Base-by-base conservation (phyloP, 2,888 invertebrate genomes). In the Auanema freiburgensis region DNA sequence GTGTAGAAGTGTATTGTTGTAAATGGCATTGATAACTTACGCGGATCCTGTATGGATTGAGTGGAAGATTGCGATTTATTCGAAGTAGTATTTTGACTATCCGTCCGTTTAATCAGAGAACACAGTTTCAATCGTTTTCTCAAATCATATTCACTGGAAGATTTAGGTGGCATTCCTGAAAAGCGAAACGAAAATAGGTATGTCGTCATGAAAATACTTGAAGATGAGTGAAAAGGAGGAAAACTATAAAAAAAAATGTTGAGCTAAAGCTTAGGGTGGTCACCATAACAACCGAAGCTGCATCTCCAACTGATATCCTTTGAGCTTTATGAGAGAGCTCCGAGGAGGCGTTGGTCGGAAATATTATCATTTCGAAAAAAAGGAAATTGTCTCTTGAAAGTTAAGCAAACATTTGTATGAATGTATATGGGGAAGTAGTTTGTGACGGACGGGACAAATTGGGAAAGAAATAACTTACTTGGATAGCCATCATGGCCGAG, bases 71-170 rank as follows among this genome's bases (percentile, higher is more conserved):
- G 63, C 5, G 65, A 60, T 24, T 66, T 61, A 16, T 66, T 66
- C 12, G 68, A 64, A 11, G 63, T 63, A 2, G 63, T 63, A 14
- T 50, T 62, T 12, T 53, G 62, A 49, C 68, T 71, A 21, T 63
- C 59, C 42, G 55, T 56, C 44, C 67, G 65, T 5, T 54, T 49
- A 4, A 40, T 42, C 16, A 64, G 40, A 24, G 24, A 51, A 33
- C 58, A 58, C 25, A 21, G 46, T 18, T 63, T 69, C 42, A 71
- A 42, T 23, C 62, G 60, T 21, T 64, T 59, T 21, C 69, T 66
- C 11, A 74, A 51, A 42, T 74, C 71, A 21, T 70, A 67, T 21
- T 74, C 74, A 18, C 64, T 64, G 23, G 49, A 49, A 8, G 69
- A 69, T 50, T 74, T 71, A 43, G 42, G 51, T 23, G 73, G 55